phyloP scores from a whole-genome alignment of 2,888 invertebrate genomes.

The Noctua janthina region DNA sequence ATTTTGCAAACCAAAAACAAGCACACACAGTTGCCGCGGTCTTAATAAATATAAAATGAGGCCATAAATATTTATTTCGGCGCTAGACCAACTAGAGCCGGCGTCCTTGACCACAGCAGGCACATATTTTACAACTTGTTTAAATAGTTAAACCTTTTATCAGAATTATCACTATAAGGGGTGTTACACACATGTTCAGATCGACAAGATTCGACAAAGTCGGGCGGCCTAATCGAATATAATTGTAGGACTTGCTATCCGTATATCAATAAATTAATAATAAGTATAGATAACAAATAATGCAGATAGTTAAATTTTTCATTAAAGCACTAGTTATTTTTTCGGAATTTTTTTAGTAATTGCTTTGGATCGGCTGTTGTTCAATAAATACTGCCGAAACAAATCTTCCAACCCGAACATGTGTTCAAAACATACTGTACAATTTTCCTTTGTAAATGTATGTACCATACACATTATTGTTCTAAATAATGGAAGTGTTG shows the following conservation, averaged over 20 bases:
- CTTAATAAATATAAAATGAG: conserved; percentile 2
- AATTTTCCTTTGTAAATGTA: not conserved
- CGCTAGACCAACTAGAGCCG: not conserved
- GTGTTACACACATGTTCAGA: not conserved
- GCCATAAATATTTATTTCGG: conserved; percentile 33
- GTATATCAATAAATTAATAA: not conserved
- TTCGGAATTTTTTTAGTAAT: not conserved
- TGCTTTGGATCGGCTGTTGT: not conserved
- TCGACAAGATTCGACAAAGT: not conserved
- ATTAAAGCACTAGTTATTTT: not conserved
- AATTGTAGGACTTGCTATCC: not conserved
- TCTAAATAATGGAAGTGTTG: conserved; percentile 11
- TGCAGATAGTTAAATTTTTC: not conserved
- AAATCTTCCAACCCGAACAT: not conserved
- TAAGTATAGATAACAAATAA: not conserved
- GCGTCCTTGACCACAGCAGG: conserved; percentile 20
- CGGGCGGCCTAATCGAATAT: not conserved
- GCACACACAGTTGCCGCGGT: not conserved
- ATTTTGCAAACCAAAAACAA: conserved; percentile 6
- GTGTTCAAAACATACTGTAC: not conserved
- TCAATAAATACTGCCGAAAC: not conserved
- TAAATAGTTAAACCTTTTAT: conserved; percentile 11
- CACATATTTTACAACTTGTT: conserved; percentile 21
- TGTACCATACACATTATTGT: not conserved
- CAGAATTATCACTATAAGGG: not conserved